Conservation (phyloP, 1,140 invertebrate genomes). For the Chymomyza costata region DNA sequence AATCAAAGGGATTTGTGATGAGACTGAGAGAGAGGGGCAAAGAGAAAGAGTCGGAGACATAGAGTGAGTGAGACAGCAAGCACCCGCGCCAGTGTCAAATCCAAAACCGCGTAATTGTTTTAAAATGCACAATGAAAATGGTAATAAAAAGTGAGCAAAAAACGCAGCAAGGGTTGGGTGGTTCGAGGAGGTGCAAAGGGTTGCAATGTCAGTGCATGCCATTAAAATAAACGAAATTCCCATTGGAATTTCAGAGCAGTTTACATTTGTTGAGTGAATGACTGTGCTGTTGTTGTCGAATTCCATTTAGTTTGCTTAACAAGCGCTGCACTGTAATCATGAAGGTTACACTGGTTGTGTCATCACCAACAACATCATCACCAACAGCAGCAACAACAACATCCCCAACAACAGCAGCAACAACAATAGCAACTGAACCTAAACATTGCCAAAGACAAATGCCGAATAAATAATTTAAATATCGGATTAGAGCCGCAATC, state of each 20-base stretch:
- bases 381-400: conserved; percentile 6
- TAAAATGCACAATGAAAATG: conserved; percentile 57
- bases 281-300: no score
- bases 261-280: background rate
- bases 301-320: no score
- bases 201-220: conserved; percentile 2
- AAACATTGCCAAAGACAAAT: conserved; percentile 59
- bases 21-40: conserved; percentile 4
- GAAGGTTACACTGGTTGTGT: no score
- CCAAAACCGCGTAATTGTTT: conserved; percentile 66
- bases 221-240: conserved; percentile 55
- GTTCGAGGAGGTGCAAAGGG: background rate
- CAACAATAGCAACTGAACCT: conserved; percentile 9
- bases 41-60: conserved; percentile 9
- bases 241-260: conserved; percentile 19
- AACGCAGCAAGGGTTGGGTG: background rate
- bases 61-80: conserved; percentile 1
- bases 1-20: conserved; percentile 3
- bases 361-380: conserved; percentile 10
- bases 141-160: conserved; percentile 19
- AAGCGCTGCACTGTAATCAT: no score
- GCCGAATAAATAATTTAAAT: conserved; percentile 66
- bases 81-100: conserved; percentile 48
- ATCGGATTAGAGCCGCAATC: conserved; percentile 65
- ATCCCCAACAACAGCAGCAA: conserved; percentile 1